Evolutionary conservation across 2,888 invertebrate genomes (phyloP), one percentile per base, ranked within the genome.

Genomic region (Cataglyphis altisquamis): DNA sequence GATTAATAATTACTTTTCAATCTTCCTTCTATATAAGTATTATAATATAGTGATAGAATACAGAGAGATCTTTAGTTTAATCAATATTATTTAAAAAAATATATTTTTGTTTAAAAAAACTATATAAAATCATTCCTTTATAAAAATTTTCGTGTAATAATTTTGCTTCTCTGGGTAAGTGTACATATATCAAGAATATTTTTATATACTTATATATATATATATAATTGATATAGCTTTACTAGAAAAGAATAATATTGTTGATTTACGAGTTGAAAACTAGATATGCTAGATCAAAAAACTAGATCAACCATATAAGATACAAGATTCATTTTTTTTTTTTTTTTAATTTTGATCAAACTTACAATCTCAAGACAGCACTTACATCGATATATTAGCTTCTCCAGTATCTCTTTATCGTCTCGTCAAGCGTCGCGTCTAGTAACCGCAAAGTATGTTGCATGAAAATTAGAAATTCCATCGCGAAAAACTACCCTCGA

Each of bases 401-500:
- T 73, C n/a, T 12, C 18, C 12, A 60, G 72, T 6, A 4, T 55
- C 36, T 66, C 48, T 21, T 75, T 55, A 29, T 41, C 8, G 57
- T 60, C 41, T 32, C 60, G 41, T 57, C 70, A 36, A 64, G 36
- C 52, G 32, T 60, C 39, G n/a, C 68, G 55, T 67, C 52, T 36
- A 63, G 10, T 52, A 15, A 15, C 75, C 62, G 63, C 63, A n/a
- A 81, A 52, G 21, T 81, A 81, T 25, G 74, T 63, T 48, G 48
- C 62, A 12, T 48, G 29, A 52, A 74, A 74, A 81, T 82, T 75
- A 82, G 48, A 48, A 78, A 67, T 77, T 66, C 66, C 62, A 36
- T 82, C 62, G 75, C 41, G 78, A 82, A 77, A 82, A 77, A 82
- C 77, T 77, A 57, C 15, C 67, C n/a, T 41, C 3, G 62, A 77